phyloP scores from a whole-genome alignment of 1,140 invertebrate species.

The Tetranychus cinnabarinus region DNA sequence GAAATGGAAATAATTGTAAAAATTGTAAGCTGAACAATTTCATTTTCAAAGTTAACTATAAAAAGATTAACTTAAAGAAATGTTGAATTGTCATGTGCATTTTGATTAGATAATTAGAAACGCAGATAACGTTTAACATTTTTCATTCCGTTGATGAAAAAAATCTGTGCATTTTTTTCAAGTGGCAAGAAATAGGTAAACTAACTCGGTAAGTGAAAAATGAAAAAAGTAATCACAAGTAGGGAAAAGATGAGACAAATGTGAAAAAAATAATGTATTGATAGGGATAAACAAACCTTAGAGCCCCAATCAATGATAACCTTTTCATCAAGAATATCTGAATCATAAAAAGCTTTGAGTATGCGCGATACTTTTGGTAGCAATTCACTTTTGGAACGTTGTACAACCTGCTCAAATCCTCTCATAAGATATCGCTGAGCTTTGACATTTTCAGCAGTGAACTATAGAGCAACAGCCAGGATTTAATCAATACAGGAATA shows the following conservation, averaged over 20 bases:
- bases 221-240: neutral
- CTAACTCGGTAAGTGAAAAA: neutral
- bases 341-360: constrained; percentile 78
- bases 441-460: constrained; percentile 63
- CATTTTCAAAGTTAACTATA: too few relatives aligned
- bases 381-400: constrained; percentile 47
- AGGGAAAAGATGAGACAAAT: neutral
- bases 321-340: constrained; percentile 81
- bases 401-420: constrained; percentile 79
- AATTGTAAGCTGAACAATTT: too few relatives aligned
- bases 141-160: neutral
- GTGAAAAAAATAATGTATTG: neutral
- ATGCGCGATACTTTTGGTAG: constrained; percentile 69
- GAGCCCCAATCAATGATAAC: constrained; percentile 77
- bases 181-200: neutral
- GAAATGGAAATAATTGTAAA: too few relatives aligned
- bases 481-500: neutral
- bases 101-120: too few relatives aligned
- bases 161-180: neutral
- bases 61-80: too few relatives aligned
- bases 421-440: constrained; percentile 86
- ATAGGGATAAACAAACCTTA: constrained; percentile 37
- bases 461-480: constrained; percentile 31
- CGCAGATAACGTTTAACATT: too few relatives aligned
- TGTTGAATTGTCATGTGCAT: too few relatives aligned